Evolutionary conservation across 2,113 vertebrate species (phyloP).

Genomic region (Pycnonotus jocosus): DNA sequence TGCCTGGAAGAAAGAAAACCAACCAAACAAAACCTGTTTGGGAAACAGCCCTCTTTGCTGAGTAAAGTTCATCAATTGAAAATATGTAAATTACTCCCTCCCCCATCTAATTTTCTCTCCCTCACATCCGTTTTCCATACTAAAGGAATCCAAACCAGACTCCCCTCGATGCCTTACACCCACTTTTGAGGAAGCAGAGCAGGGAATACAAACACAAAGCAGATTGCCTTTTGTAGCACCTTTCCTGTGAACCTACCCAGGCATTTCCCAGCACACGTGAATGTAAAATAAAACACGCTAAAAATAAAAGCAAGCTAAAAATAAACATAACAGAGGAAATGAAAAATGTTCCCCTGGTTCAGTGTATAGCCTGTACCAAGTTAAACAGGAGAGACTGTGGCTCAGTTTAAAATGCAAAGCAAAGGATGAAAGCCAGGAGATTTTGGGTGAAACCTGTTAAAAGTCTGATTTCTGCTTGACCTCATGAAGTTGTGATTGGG

Average conservation of each 20-base stretch:
- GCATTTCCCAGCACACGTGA: conserved; percentile 26
- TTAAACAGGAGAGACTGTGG: neutral
- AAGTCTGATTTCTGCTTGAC: neutral
- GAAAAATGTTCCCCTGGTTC: neutral
- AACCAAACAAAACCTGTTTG: conserved; percentile 38
- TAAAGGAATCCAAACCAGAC: neutral
- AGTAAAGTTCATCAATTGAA: neutral
- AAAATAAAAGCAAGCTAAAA: conserved; percentile 39
- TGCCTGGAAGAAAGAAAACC: neutral
- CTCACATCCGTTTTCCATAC: neutral
- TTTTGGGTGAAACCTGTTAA: neutral
- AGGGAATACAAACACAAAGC: neutral
- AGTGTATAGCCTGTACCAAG: neutral
- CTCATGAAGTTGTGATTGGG: neutral
- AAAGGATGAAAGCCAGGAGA: neutral
- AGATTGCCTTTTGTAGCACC: conserved; percentile 6
- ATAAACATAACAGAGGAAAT: neutral
- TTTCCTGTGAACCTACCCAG: conserved; percentile 23
- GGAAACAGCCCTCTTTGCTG: neutral
- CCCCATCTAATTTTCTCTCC: neutral
- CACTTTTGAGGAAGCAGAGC: neutral
- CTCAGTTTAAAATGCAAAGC: neutral
- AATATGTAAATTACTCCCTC: neutral
- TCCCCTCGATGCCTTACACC: neutral
- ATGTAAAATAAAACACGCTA: conserved; percentile 8